phyloP scores from a whole-genome alignment of 2,797 vertebrate species.

The Brotula barbata region DNA sequence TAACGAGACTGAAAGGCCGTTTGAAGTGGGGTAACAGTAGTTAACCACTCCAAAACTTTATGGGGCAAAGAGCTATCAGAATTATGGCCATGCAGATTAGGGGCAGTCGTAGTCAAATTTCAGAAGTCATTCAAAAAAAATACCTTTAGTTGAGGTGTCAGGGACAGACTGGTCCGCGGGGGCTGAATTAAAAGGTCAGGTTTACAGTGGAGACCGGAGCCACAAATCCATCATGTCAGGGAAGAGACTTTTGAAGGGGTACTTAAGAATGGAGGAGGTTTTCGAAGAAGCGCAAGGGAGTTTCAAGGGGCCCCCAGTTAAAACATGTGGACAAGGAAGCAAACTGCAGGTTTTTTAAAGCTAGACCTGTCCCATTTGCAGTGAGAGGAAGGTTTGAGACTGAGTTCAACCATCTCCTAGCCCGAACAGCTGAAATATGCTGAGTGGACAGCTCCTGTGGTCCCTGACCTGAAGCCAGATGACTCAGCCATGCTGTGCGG shows the following conservation, averaged over 20 bases:
- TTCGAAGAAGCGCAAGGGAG: conserved; percentile 25
- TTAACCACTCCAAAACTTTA: background rate
- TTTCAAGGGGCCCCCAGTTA: conserved; percentile 12
- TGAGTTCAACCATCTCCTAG: conserved; percentile 9
- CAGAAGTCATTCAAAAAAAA: background rate
- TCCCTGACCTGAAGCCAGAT: conserved; percentile 18
- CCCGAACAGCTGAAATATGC: conserved; percentile 11
- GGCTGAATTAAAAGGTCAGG: conserved; percentile 6
- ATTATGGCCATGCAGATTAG: background rate
- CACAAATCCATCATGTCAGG: background rate
- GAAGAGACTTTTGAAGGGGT: conserved; percentile 10
- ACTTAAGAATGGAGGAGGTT: background rate
- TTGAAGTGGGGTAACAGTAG: conserved; percentile 16
- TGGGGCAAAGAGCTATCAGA: background rate
- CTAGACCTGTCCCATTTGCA: conserved; percentile 12
- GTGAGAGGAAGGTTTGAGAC: conserved; percentile 16
- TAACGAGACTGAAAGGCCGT: conserved; percentile 4
- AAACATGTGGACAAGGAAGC: conserved; percentile 29
- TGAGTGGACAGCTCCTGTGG: conserved; percentile 14
- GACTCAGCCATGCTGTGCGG: conserved; percentile 3
- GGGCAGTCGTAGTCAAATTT: background rate
- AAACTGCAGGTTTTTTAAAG: conserved; percentile 29
- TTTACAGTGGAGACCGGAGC: conserved; percentile 12
- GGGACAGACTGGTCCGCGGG: conserved; percentile 1
- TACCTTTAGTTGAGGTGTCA: conserved; percentile 16